These are phyloP conservation scores for Neopelma chrysocephalum DNA, from an alignment of 2,797 vertebrate species.

Conservation along the genomic window DNA sequence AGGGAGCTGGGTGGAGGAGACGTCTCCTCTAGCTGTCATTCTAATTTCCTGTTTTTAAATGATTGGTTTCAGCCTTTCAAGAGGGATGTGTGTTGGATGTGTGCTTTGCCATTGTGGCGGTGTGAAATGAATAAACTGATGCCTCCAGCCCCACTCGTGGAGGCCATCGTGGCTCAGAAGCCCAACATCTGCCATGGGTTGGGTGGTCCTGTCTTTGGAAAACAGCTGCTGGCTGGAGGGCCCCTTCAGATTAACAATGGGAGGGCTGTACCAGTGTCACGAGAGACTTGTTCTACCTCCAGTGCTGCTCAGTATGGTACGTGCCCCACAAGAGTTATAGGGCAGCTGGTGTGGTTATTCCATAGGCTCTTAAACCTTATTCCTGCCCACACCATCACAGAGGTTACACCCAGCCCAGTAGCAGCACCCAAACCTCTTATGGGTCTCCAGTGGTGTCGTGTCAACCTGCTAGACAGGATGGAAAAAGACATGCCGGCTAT, in stretches of 20 bases:
- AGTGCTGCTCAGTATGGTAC: fast-evolving
- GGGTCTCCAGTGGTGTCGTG: background rate
- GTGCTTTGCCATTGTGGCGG: background rate
- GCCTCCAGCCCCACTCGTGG: background rate
- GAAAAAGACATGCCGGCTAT: background rate
- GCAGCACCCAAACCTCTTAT: background rate
- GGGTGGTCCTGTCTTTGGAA: background rate
- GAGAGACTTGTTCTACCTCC: background rate
- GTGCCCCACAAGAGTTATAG: background rate
- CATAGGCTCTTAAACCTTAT: background rate
- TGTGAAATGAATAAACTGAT: background rate
- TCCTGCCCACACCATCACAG: fast-evolving
- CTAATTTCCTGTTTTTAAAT: background rate
- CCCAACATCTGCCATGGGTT: background rate
- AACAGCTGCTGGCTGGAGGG: background rate
- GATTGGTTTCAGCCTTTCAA: background rate
- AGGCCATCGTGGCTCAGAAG: background rate
- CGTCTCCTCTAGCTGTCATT: background rate
- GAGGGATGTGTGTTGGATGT: background rate
- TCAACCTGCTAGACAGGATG: background rate
- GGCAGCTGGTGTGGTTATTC: background rate
- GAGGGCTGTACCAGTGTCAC: fast-evolving
- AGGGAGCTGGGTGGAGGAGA: background rate
- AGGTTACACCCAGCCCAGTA: background rate
- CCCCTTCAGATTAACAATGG: background rate